phyloP scores from a whole-genome alignment of 2,888 invertebrate genomes.

The Bruchidius siliquastri region DNA sequence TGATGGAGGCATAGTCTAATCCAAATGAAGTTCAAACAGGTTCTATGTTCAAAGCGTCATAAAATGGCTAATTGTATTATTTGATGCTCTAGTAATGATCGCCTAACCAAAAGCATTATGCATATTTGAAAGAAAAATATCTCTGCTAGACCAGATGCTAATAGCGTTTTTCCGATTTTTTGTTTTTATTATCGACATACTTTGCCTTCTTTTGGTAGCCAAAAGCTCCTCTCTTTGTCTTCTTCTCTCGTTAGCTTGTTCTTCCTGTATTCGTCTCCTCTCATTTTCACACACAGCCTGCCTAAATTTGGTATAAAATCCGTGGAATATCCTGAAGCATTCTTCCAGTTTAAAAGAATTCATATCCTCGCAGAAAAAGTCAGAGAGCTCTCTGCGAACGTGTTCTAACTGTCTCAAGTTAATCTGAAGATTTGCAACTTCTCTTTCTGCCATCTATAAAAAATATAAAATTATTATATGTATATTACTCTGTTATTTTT shows the following conservation, averaged over 20 bases:
- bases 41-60: no score
- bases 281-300: conserved; percentile 83
- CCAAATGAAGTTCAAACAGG: no score
- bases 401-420: conserved; percentile 80
- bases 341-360: conserved; percentile 89
- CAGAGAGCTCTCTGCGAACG: conserved; percentile 74
- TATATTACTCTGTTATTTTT: no score
- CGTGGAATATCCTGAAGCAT: conserved; percentile 84
- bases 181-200: conserved; percentile 47
- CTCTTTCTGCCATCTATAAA: conserved; percentile 68
- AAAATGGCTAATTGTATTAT: no score
- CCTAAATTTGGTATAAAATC: conserved; percentile 82
- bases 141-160: no score
- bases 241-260: conserved; percentile 75
- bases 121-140: no score
- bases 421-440: conserved; percentile 70
- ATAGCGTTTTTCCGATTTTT: no score
- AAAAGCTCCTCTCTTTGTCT: conserved; percentile 71
- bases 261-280: conserved; percentile 74
- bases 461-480: conserved; percentile 18
- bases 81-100: no score
- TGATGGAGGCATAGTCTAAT: no score
- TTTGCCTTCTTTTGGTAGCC: conserved; percentile 57
- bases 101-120: no score
- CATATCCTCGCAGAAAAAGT: conserved; percentile 93